These are phyloP conservation scores for Cavia aperea DNA, from an alignment of 2,113 vertebrate genomes.

Conservation along the genomic window DNA sequence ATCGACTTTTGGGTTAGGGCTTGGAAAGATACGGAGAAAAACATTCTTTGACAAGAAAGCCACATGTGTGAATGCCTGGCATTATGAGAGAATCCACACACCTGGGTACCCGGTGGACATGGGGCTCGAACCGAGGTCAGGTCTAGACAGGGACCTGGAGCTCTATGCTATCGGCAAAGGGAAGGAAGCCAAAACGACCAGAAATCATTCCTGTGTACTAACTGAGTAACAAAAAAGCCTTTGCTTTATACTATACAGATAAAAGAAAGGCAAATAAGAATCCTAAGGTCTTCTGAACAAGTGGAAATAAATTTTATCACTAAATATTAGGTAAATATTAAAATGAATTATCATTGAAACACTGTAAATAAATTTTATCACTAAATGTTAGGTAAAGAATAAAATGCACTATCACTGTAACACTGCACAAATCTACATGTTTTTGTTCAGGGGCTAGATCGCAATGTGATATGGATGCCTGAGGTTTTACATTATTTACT, in stretches of 20 bases:
- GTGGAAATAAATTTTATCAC: not conserved
- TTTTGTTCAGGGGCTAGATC: not conserved
- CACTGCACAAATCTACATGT: not conserved
- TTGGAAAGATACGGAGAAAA: not conserved
- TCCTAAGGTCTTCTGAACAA: not conserved
- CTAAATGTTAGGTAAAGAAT: not conserved
- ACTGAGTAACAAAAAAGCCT: not conserved
- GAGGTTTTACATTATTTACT: not conserved
- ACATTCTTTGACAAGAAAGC: not conserved
- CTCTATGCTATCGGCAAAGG: not conserved
- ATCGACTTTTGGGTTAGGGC: too few species aligned
- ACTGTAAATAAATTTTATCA: not conserved
- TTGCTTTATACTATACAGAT: not conserved
- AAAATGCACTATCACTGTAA: not conserved
- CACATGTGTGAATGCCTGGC: not conserved
- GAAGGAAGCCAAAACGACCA: not conserved
- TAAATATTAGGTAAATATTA: not conserved
- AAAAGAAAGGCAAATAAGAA: not conserved
- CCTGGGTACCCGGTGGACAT: accelerated
- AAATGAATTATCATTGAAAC: not conserved
- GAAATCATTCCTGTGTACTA: not conserved
- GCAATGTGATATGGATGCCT: not conserved
- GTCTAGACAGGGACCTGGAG: not conserved
- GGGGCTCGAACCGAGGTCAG: not conserved
- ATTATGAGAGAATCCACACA: not conserved